Conservation (phyloP, 1,140 invertebrate species). For the Nomia melanderi region DNA sequence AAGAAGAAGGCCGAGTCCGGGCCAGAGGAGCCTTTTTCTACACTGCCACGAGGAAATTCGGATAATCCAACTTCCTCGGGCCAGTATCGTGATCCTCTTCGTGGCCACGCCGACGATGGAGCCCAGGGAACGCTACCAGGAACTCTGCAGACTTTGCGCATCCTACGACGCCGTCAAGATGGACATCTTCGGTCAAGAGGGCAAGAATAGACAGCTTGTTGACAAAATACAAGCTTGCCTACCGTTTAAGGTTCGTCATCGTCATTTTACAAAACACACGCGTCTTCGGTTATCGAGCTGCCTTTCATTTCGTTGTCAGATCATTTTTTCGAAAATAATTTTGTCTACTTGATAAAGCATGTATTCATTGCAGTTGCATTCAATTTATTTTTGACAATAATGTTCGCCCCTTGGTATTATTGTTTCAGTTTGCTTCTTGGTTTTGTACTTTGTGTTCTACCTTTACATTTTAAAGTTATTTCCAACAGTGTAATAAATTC, state of each 20-base stretch:
- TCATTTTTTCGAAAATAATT: not conserved
- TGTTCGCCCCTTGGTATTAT: not conserved
- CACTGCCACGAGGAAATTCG: slow-evolving; percentile 41
- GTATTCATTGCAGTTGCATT: not conserved
- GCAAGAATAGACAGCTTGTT: slow-evolving; percentile 79
- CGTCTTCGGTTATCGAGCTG: not conserved
- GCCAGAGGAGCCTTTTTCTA: slow-evolving; percentile 38
- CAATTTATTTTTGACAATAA: not conserved
- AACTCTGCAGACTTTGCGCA: slow-evolving; percentile 81
- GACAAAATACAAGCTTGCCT: slow-evolving; percentile 81
- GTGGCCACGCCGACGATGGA: slow-evolving; percentile 61
- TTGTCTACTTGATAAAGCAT: not conserved
- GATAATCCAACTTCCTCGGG: slow-evolving; percentile 41
- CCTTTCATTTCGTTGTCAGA: not conserved
- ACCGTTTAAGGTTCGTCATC: slow-evolving; percentile 78
- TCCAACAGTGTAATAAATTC: not conserved
- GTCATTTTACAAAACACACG: not conserved
- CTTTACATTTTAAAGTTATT: not conserved
- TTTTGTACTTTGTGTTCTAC: not conserved
- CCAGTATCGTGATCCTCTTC: slow-evolving; percentile 29
- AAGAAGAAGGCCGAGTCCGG: slow-evolving; percentile 41
- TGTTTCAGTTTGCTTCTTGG: not conserved
- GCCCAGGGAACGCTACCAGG: slow-evolving; percentile 76
- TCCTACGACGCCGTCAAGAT: slow-evolving; percentile 81
- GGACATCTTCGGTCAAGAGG: slow-evolving; percentile 81